Evolutionary conservation across 2,888 invertebrate genomes (phyloP), one percentile per base, ranked within the genome.

Genomic region (Micoletzkya japonica): DNA sequence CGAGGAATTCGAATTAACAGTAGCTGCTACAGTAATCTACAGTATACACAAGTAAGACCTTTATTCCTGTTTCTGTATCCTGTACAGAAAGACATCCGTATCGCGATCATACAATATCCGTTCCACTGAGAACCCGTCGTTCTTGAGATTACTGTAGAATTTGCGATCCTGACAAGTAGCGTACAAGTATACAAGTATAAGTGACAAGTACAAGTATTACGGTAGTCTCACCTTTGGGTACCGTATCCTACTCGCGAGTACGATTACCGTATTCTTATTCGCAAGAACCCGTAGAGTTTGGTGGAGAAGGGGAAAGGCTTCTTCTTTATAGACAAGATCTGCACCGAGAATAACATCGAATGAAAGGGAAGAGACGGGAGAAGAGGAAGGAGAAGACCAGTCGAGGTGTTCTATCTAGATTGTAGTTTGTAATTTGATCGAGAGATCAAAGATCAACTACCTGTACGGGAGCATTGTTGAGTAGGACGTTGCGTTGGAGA

Each of bases 291-390:
- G 60, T 57, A 86, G 68, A 6, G 85, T 85, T 28, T 71, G 66
- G 28, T 82, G 60, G 34, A 86, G 77, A 64, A 82, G 83, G 4
- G 80, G 74, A 75, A 86, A 86, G 14, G 84, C 82, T 26, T 86
- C 85, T 74, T 86, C 85, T 28, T 86, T 84, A 71, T 86, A 86
- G 36, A 86, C 82, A 32, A 86, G 83, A 74, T 86, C 86, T 34
- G 86, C 86, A n/a, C 86, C 86, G 24, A 86, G 72, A 39, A 86
- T 81, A 26, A 86, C 67, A 70, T 86, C 85, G 78, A 77, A 85
- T 14, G 58, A 26, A 26, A 24, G 4, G n/a, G 30, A 28, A 10
- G 68, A 57, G 24, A 68, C 10, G 54, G 64, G 36, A 6, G 64
- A 66, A 20, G 64, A 66, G 4, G 28, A 52, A 26, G 54, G 64